These are phyloP conservation scores for Xanthostigma xanthostigma DNA, from an alignment of 2,888 invertebrate genomes.

Conservation along the genomic window DNA sequence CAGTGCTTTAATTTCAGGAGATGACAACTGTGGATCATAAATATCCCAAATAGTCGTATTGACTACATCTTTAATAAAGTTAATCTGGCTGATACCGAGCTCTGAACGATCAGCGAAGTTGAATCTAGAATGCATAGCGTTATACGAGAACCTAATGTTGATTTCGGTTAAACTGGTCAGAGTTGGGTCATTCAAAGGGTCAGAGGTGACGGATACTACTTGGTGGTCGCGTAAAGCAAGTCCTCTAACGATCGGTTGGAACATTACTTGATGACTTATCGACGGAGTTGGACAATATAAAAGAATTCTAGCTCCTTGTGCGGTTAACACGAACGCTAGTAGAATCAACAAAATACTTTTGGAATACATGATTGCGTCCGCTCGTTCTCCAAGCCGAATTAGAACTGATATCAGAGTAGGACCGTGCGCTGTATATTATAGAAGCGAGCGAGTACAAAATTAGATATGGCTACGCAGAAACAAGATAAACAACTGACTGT, in stretches of 20 bases:
- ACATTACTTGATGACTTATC: slow-evolving; percentile 32
- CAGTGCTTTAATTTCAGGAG: slow-evolving; percentile 8
- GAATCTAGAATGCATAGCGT: slow-evolving; percentile 8
- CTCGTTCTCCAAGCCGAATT: no score
- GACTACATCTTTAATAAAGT: no score
- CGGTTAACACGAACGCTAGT: not conserved
- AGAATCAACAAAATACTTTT: no score
- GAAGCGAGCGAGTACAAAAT: no score
- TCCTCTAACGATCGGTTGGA: slow-evolving; percentile 25
- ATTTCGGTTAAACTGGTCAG: slow-evolving; percentile 26
- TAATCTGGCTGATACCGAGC: no score
- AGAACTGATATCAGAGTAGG: no score
- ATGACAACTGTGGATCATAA: slow-evolving; percentile 8
- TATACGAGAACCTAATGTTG: slow-evolving; percentile 21
- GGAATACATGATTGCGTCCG: no score
- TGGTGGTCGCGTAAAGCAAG: slow-evolving; percentile 31
- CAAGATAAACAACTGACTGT: no score
- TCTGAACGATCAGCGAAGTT: not conserved
- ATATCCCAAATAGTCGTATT: not conserved
- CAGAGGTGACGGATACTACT: slow-evolving; percentile 27
- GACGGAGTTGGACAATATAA: slow-evolving; percentile 27
- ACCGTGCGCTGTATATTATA: no score
- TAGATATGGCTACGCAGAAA: no score
- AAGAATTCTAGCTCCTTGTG: slow-evolving; percentile 22
- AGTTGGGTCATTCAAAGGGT: slow-evolving; percentile 19